Evolutionary conservation across 2,888 invertebrate genomes (phyloP).

Genomic region (Brachylomia viminalis): DNA sequence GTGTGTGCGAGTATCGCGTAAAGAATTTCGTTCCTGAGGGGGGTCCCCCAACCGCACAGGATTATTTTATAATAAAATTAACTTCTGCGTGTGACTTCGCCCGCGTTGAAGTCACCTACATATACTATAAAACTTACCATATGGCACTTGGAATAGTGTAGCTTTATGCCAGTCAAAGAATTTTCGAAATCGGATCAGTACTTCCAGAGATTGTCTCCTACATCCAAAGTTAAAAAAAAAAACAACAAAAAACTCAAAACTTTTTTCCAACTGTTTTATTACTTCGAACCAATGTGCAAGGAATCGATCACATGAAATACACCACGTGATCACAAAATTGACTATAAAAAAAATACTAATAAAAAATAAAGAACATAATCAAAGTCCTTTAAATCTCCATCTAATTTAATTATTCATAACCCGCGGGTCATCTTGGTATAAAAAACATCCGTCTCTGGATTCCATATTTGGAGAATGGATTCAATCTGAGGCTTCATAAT

Average conservation of each 20-base stretch:
- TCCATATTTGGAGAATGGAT: conserved; percentile 65
- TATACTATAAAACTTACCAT: not conserved
- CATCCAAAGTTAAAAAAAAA: not conserved
- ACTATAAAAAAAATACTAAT: not conserved
- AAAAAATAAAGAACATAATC: not conserved
- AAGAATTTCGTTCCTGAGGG: too few species aligned
- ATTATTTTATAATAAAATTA: not conserved
- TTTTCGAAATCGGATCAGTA: not conserved
- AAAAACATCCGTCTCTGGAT: conserved; percentile 42
- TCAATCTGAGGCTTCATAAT: conserved; percentile 57
- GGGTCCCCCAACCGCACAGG: too few species aligned
- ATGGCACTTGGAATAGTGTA: not conserved
- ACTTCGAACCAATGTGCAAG: conserved; percentile 14
- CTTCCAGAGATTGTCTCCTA: not conserved
- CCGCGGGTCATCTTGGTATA: conserved; percentile 47
- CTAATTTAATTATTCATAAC: conserved; percentile 68
- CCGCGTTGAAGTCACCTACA: not conserved
- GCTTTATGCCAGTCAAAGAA: not conserved
- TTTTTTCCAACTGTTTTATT: conserved; percentile 9
- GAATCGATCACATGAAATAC: not conserved
- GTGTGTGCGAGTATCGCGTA: too few species aligned
- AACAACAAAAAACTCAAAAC: not conserved
- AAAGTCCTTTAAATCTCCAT: conserved; percentile 28
- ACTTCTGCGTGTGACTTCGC: not conserved
- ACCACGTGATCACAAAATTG: not conserved